These are phyloP conservation scores for Cyclophora punctaria DNA, from an alignment of 2,888 invertebrate species.

Conservation along the genomic window DNA sequence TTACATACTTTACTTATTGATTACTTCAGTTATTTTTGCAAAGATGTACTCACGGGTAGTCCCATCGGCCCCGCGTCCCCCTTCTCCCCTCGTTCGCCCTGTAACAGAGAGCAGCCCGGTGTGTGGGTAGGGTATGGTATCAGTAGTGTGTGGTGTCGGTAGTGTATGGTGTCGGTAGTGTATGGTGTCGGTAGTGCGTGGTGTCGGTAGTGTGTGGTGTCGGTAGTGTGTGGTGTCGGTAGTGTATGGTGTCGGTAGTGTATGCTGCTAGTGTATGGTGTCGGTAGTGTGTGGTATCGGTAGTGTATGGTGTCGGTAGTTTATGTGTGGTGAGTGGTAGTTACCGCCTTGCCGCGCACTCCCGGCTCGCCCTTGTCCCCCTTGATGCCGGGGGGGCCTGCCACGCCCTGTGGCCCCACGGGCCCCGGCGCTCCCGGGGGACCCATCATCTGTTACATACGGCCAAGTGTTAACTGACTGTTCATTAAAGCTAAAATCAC, in stretches of 20 bases:
- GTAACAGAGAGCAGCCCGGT: slow-evolving; percentile 20
- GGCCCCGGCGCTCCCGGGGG: slow-evolving; percentile 87
- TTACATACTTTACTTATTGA: no score
- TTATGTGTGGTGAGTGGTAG: neutral
- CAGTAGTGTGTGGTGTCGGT: neutral
- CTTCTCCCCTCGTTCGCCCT: slow-evolving; percentile 88
- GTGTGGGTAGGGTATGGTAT: neutral
- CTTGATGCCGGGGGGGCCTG: slow-evolving; percentile 89
- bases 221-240: neutral
- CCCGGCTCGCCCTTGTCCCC: slow-evolving; percentile 90
- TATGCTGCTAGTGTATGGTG: no score
- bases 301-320: no score
- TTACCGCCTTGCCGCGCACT: slow-evolving; percentile 86
- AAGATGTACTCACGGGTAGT: slow-evolving; percentile 85
- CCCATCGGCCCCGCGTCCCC: slow-evolving; percentile 97
- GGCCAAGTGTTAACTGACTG: no score
- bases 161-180: no score
- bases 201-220: no score
- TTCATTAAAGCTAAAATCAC: no score
- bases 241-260: no score
- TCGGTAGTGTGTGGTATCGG: no score
- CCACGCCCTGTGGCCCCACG: slow-evolving; percentile 81
- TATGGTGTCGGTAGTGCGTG: no score
- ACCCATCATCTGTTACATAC: slow-evolving; percentile 66
- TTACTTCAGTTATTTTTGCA: no score